phyloP scores from a whole-genome alignment of 2,113 vertebrate genomes.

The Nettapus auritus region DNA sequence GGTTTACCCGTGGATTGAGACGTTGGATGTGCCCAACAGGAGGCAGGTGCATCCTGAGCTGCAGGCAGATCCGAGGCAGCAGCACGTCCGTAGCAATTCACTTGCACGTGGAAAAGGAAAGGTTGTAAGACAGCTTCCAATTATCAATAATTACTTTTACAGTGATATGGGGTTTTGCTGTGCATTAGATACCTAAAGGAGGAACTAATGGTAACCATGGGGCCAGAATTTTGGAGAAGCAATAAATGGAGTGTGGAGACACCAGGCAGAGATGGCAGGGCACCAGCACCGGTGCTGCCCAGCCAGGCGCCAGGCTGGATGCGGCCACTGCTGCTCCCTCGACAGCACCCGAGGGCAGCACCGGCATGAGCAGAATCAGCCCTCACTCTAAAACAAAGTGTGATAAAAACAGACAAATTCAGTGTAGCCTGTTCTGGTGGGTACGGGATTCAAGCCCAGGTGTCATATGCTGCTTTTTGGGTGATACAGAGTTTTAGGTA shows the following conservation, averaged over 20 bases:
- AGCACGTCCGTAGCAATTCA: neutral
- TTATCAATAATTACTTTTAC: neutral
- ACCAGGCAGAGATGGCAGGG: too few relatives aligned
- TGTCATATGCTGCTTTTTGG: neutral
- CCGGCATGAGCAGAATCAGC: neutral
- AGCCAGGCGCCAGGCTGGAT: too few relatives aligned
- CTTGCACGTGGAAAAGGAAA: neutral
- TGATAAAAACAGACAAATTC: neutral
- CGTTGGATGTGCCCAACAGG: neutral
- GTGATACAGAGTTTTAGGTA: neutral
- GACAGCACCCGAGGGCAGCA: too few relatives aligned
- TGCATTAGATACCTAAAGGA: too few relatives aligned
- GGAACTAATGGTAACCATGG: neutral
- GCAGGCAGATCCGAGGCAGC: neutral
- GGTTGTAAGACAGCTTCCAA: neutral
- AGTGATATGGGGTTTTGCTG: neutral
- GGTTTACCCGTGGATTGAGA: too few relatives aligned
- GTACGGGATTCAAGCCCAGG: neutral
- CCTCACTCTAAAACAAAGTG: rapidly evolving
- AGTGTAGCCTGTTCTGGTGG: neutral
- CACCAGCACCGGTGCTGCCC: too few relatives aligned
- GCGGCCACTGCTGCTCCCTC: too few relatives aligned
- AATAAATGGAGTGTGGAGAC: too few relatives aligned
- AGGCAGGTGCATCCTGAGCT: neutral
- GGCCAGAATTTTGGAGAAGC: too few relatives aligned